Conservation (phyloP, 1,140 invertebrate species). For the Chelonus insularis region DNA sequence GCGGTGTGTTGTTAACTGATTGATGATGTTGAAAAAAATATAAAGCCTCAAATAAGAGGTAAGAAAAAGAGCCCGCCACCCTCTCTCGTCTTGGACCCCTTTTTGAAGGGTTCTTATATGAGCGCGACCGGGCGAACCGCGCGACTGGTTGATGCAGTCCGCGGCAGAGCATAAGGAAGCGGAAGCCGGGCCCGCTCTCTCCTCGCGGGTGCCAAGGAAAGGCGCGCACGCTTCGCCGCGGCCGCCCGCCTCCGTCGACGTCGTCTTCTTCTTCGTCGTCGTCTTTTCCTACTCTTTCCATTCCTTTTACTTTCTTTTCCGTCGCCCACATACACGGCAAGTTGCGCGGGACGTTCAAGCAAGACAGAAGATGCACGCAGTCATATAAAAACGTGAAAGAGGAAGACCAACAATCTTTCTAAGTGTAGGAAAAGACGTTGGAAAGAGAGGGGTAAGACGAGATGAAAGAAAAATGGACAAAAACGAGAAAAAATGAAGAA, state of each 20-base stretch:
- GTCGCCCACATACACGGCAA: background rate
- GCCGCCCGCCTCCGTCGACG: constrained; percentile 47
- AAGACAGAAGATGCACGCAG: constrained; percentile 2
- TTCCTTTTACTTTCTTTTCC: constrained; percentile 21
- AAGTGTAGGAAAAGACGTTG: constrained; percentile 10
- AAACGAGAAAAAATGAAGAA: constrained; percentile 28
- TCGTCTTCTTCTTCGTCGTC: constrained; percentile 31
- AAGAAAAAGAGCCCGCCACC: background rate
- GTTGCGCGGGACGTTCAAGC: constrained; percentile 20
- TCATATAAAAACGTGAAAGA: constrained; percentile 24
- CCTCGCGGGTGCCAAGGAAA: constrained; percentile 49
- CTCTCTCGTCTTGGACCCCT: background rate
- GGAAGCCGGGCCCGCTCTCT: constrained; percentile 48
- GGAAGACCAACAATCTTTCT: constrained; percentile 13
- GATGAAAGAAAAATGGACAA: constrained; percentile 30
- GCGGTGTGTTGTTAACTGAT: too few relatives aligned
- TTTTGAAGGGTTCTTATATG: constrained; percentile 50
- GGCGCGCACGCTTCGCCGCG: constrained; percentile 57
- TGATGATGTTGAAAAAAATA: too few relatives aligned
- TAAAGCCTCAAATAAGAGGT: too few relatives aligned
- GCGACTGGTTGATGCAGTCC: constrained; percentile 60
- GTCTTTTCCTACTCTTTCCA: constrained; percentile 4
- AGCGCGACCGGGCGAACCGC: constrained; percentile 56
- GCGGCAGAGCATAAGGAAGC: constrained; percentile 59
- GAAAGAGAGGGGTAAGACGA: constrained; percentile 25